Evolutionary conservation across 2,113 vertebrate species (phyloP).

Genomic region (Podarcis raffonei): DNA sequence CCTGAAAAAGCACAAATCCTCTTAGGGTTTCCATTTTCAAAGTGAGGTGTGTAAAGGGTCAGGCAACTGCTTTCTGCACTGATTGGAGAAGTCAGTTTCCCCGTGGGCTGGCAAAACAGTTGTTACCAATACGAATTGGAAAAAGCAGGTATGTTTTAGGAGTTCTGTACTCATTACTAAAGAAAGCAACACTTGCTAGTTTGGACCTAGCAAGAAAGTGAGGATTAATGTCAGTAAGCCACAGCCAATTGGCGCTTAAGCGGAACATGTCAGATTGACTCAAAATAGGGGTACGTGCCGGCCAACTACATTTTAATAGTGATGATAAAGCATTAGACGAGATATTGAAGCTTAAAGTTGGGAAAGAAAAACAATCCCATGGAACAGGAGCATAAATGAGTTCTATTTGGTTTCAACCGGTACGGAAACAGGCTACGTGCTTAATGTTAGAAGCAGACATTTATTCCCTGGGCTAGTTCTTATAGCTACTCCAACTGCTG

Average conservation of each 20-base stretch:
- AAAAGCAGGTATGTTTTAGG: neutral
- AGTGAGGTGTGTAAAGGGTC: neutral
- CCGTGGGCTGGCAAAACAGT: neutral
- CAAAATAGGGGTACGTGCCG: slow-evolving; percentile 30
- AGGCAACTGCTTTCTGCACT: neutral
- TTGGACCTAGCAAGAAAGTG: slow-evolving; percentile 35
- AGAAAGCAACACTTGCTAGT: slow-evolving; percentile 27
- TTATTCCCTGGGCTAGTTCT: slow-evolving; percentile 60
- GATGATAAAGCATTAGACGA: slow-evolving; percentile 56
- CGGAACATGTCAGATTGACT: slow-evolving; percentile 57
- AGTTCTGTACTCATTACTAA: slow-evolving; percentile 18
- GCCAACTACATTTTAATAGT: slow-evolving; percentile 46
- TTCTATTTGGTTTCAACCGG: slow-evolving; percentile 41
- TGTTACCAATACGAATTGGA: fast-evolving
- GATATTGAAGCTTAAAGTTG: slow-evolving; percentile 52
- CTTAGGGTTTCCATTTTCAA: neutral
- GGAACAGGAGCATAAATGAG: slow-evolving; percentile 43
- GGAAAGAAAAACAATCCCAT: slow-evolving; percentile 44
- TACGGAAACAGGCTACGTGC: slow-evolving; percentile 41
- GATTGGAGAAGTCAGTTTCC: neutral
- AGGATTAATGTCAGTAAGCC: slow-evolving; percentile 61
- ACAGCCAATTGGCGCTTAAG: slow-evolving; percentile 44
- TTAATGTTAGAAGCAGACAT: slow-evolving; percentile 45
- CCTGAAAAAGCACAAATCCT: fast-evolving
- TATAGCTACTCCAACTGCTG: slow-evolving; percentile 47